These are phyloP conservation scores for Stenodema calcarata DNA, from an alignment of 2,888 invertebrate genomes.

Conservation along the genomic window DNA sequence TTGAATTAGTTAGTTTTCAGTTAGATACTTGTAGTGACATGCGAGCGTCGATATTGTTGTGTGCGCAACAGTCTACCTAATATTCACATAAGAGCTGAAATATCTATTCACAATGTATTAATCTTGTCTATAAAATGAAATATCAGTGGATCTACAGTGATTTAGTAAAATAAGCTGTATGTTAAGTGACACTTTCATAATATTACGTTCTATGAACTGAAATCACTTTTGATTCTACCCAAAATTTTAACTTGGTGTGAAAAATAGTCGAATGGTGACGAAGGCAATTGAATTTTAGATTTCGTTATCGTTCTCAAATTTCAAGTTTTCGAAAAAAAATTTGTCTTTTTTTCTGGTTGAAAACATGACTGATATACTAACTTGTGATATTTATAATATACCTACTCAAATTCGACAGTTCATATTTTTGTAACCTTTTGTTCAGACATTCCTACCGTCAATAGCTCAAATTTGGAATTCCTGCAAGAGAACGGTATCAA, in stretches of 20 bases:
- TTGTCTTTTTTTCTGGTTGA: background rate
- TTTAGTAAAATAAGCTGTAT: background rate
- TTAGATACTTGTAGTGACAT: background rate
- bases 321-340: background rate
- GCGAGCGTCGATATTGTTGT: background rate
- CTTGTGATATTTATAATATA: background rate
- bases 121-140: background rate
- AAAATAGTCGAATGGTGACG: background rate
- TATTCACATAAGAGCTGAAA: background rate
- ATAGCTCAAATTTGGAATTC: background rate
- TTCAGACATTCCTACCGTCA: background rate
- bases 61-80: background rate
- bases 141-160: background rate
- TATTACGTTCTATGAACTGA: background rate
- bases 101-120: background rate
- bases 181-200: background rate
- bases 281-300: background rate
- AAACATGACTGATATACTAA: background rate
- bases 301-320: background rate
- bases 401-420: background rate
- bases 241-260: too few relatives aligned
- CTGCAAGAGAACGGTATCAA: background rate
- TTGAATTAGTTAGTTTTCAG: background rate
- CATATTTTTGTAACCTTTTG: background rate
- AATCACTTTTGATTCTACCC: background rate